Percentiles rank a stretch among this genome's conserved stretches.
phyloP scores from a whole-genome alignment of 2,888 invertebrate species.

The Philhelius pedissequus region DNA sequence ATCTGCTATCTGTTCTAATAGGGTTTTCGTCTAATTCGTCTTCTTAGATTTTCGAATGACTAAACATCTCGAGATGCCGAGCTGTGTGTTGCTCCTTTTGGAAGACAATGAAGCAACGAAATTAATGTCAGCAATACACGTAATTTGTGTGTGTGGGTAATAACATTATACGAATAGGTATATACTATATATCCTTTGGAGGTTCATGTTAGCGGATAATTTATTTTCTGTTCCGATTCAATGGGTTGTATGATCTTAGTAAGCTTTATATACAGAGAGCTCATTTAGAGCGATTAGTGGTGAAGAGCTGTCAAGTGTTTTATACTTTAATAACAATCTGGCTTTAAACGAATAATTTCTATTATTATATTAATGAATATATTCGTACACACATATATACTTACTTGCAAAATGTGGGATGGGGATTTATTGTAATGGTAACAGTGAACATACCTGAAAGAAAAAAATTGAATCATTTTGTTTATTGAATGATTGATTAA shows the following conservation, averaged over 20 bases:
- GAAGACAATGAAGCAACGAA: conserved; percentile 29
- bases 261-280: conserved; percentile 20
- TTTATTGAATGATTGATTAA: neutral
- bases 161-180: neutral
- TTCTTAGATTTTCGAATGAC: conserved; percentile 5
- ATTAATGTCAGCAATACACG: conserved; percentile 29
- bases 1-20: conserved; percentile 18
- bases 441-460: conserved; percentile 30
- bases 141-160: conserved; percentile 15
- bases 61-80: conserved; percentile 18
- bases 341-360: neutral
- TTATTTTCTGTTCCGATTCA: conserved; percentile 47
- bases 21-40: conserved; percentile 25
- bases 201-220: conserved; percentile 45
- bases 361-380: neutral
- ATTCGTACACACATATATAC: neutral
- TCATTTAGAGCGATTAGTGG: conserved; percentile 33
- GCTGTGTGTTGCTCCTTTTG: conserved; percentile 14
- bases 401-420: neutral
- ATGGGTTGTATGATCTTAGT: conserved; percentile 40
- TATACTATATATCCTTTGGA: conserved; percentile 11
- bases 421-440: neutral
- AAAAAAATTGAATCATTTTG: neutral
- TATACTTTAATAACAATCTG: neutral
- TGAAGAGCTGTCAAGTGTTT: conserved; percentile 39